Percentiles rank a stretch among this genome's conserved stretches.
phyloP scores from a whole-genome alignment of 2,113 vertebrate species.

The Oncorhynchus clarkii region DNA sequence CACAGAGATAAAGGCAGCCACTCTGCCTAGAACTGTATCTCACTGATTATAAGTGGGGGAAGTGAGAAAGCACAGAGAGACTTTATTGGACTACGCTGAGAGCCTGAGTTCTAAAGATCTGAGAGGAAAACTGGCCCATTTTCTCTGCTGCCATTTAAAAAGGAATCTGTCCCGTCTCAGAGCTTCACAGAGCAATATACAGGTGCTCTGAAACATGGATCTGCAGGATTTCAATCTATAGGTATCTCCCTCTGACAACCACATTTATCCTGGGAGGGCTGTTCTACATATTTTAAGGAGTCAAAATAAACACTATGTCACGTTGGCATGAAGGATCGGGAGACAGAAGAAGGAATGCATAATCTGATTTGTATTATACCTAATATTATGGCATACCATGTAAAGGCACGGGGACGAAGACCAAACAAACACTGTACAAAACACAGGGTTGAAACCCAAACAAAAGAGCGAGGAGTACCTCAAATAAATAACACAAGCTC shows the following conservation, averaged over 20 bases:
- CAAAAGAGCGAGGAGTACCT: too few relatives aligned
- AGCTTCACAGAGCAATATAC: slow-evolving; percentile 35
- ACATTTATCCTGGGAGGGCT: slow-evolving; percentile 25
- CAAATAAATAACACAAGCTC: too few relatives aligned
- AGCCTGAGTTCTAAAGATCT: slow-evolving; percentile 58
- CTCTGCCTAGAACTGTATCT: slow-evolving; percentile 80
- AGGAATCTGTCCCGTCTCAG: slow-evolving; percentile 44
- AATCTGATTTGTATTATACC: too few relatives aligned
- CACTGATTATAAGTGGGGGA: slow-evolving; percentile 80
- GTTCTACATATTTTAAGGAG: slow-evolving; percentile 39
- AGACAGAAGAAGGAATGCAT: too few relatives aligned
- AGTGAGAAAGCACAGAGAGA: slow-evolving; percentile 63
- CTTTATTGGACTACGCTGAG: slow-evolving; percentile 52
- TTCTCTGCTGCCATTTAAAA: slow-evolving; percentile 54
- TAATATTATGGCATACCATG: accelerated
- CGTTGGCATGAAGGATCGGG: too few relatives aligned
- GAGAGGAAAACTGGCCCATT: slow-evolving; percentile 55
- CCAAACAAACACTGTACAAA: too few relatives aligned
- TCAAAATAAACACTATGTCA: slow-evolving; percentile 26
- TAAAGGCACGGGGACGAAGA: too few relatives aligned
- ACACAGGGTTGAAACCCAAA: too few relatives aligned
- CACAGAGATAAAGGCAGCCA: slow-evolving; percentile 90
- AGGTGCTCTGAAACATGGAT: background rate
- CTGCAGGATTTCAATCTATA: background rate
- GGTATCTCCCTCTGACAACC: background rate